Percentiles rank a stretch among this genome's conserved stretches.
phyloP scores from a whole-genome alignment of 2,888 invertebrate genomes.

The Sarcophaga carnaria region DNA sequence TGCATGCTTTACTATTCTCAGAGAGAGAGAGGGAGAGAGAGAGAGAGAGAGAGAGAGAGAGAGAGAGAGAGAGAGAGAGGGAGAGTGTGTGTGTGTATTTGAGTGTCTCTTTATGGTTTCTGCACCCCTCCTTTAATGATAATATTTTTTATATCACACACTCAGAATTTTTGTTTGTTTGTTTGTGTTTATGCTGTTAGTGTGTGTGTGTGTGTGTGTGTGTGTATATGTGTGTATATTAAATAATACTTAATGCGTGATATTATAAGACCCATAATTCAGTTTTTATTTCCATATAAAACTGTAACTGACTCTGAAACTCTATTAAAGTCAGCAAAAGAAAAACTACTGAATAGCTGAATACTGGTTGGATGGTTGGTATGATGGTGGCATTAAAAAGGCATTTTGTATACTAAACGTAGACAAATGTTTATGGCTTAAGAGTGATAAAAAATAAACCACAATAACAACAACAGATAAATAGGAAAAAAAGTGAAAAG shows the following conservation, averaged over 20 bases:
- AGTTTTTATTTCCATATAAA: constrained; percentile 33
- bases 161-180: neutral
- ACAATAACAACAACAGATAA: no score
- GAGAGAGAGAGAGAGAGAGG: no score
- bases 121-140: no score
- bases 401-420: constrained; percentile 11
- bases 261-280: constrained; percentile 41
- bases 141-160: no score
- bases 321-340: neutral
- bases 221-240: constrained; percentile 26
- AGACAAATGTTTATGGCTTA: constrained; percentile 38
- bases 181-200: neutral
- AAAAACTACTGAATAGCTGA: neutral
- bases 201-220: neutral
- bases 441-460: constrained; percentile 3
- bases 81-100: no score
- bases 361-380: no score
- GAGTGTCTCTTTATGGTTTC: no score
- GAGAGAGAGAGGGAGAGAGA: no score
- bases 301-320: neutral
- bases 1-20: no score
- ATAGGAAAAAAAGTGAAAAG: no score
- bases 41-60: no score
- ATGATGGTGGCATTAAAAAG: no score
- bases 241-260: constrained; percentile 48